Conservation (phyloP, 2,113 vertebrate species). For the Phalacrocorax carbo region DNA sequence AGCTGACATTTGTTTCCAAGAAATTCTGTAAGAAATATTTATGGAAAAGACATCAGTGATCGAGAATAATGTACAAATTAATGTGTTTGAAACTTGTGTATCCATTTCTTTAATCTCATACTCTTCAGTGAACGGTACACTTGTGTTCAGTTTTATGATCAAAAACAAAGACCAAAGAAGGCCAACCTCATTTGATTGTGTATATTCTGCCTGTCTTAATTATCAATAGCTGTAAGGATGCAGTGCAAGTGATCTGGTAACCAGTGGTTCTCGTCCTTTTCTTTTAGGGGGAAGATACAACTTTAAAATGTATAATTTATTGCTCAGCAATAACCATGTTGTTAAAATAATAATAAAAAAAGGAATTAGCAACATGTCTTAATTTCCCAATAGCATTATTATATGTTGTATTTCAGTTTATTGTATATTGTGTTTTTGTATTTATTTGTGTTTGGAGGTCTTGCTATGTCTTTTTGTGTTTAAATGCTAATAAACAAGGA, state of each 20-base stretch:
- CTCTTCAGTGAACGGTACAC: constrained; percentile 66
- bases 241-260: constrained; percentile 78
- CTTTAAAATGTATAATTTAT: constrained; percentile 68
- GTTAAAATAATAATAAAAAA: constrained; percentile 61
- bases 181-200: constrained; percentile 75
- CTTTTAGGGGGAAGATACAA: constrained; percentile 68
- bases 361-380: constrained; percentile 68
- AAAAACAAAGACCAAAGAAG: constrained; percentile 85
- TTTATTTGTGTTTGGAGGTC: constrained; percentile 85
- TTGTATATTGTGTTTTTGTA: constrained; percentile 77
- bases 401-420: constrained; percentile 74
- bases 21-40: constrained; percentile 63
- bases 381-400: constrained; percentile 76
- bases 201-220: constrained; percentile 75
- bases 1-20: constrained; percentile 65
- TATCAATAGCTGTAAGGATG: constrained; percentile 72
- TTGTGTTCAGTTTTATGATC: constrained; percentile 73
- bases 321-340: constrained; percentile 78
- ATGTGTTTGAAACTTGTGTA: constrained; percentile 37
- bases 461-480: constrained; percentile 80
- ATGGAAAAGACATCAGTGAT: constrained; percentile 49
- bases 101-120: constrained; percentile 46
- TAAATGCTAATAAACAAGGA: constrained; percentile 78
- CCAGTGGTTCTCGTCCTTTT: constrained; percentile 71
- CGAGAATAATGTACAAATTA: constrained; percentile 21